Evolutionary conservation across 2,888 invertebrate species (phyloP), one percentile per base, ranked within the genome.

Genomic region (Pinctada fucata): DNA sequence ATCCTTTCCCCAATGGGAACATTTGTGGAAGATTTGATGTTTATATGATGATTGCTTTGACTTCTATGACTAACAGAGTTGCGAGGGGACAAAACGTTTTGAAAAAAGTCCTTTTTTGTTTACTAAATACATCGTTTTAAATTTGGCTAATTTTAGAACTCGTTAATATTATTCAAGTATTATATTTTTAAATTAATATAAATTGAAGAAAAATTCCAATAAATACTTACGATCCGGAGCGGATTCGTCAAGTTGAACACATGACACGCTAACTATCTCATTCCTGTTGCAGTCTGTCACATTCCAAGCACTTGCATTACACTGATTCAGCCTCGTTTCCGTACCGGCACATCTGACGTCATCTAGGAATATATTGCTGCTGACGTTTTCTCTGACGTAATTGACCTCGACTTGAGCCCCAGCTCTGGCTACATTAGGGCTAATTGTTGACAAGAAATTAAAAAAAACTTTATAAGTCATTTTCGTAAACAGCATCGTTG

Each of bases 261-360:
- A 88, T 2, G 87, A 85, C n/a, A 88, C 90, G 1, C 85, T 86
- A 8, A 90, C 91, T 64, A 84, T 86, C 70, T 90, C 89, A 1
- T 78, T 82, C 31, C 66, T 58, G 5, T 68, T 75, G 78, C 92
- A 92, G 75, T 88, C 83, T 67, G 83, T 71, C 1, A 63, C 71
- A 3, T 83, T 83, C 84, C 87, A 87, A 0, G 79, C 48, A 10
- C 63, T 63, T 48, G 85, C 82, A 0, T 78, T 68, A 78, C 91
- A 91, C 16, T 87, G 76, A 3, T 74, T 82, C 3, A 91, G 81
- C 50, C 79, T 78, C 1, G 75, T 73, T 78, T 91, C 91, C 3
- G 75, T 85, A 5, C 91, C 91, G 0, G 31, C 70, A 79, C 91
- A 91, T 2, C 80, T 66, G 48, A 91, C 85, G 51, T 87, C 82